A percentile compares a stretch with the other conserved stretches of the same genome.
Evolutionary conservation across 2,888 invertebrate species (phyloP).

Genomic region (Actias luna): DNA sequence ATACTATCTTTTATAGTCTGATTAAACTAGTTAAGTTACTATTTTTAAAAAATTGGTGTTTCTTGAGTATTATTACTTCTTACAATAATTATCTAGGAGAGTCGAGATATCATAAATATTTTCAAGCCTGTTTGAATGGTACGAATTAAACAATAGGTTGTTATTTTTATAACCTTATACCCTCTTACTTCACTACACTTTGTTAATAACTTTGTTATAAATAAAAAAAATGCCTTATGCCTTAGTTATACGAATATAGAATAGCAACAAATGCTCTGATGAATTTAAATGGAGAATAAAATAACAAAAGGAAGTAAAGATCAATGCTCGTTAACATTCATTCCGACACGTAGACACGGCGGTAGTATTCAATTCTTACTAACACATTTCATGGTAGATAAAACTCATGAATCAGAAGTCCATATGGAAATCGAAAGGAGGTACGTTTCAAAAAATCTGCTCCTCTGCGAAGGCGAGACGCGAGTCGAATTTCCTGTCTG

Average conservation of each 20-base stretch:
- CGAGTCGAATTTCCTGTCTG: constrained; percentile 78
- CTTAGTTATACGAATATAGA: not conserved
- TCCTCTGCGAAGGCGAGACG: constrained; percentile 61
- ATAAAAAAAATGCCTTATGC: too few species aligned
- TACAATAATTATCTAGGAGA: too few species aligned
- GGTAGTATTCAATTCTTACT: constrained; percentile 72
- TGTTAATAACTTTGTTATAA: too few species aligned
- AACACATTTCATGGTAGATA: constrained; percentile 78
- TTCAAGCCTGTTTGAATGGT: too few species aligned
- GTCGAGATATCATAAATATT: too few species aligned
- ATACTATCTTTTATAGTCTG: too few species aligned
- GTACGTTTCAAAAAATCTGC: constrained; percentile 70
- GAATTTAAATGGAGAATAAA: constrained; percentile 4
- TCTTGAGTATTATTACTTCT: too few species aligned
- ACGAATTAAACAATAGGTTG: too few species aligned
- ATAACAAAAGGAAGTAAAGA: constrained; percentile 28
- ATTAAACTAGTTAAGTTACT: too few species aligned
- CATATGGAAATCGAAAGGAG: constrained; percentile 70
- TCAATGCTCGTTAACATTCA: constrained; percentile 57
- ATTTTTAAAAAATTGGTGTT: too few species aligned
- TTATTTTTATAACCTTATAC: too few species aligned
- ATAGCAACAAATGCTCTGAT: not conserved
- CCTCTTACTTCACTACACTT: too few species aligned
- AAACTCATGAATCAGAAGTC: constrained; percentile 79
- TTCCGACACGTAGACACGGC: constrained; percentile 53